Conservation (phyloP, 2,888 invertebrate species). For the Agrilus biguttatus region DNA sequence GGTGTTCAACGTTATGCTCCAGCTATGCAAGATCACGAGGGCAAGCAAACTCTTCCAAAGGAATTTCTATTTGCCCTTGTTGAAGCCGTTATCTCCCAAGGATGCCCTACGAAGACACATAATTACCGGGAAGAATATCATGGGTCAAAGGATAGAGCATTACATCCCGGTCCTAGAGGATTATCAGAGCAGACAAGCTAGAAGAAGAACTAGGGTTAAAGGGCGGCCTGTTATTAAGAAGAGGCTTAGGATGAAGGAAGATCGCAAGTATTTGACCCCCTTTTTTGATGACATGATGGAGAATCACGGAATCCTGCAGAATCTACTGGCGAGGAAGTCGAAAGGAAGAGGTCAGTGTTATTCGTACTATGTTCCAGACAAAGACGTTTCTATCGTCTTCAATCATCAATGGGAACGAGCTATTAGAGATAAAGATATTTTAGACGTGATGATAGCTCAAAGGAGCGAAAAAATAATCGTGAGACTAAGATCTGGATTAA, state of each 20-base stretch:
- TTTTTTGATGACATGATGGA: slow-evolving; percentile 27
- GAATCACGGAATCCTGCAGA: slow-evolving; percentile 19
- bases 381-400: slow-evolving; percentile 57
- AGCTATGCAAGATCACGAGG: slow-evolving; percentile 70
- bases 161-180: slow-evolving; percentile 62
- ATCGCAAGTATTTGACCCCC: slow-evolving; percentile 22
- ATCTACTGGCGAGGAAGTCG: slow-evolving; percentile 41
- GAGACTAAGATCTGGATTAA: slow-evolving; percentile 52
- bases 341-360: slow-evolving; percentile 41
- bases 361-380: slow-evolving; percentile 60
- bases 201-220: slow-evolving; percentile 24
- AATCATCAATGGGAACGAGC: slow-evolving; percentile 60
- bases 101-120: slow-evolving; percentile 67
- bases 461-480: slow-evolving; percentile 59
- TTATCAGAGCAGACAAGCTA: slow-evolving; percentile 19
- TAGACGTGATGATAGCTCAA: slow-evolving; percentile 60
- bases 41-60: slow-evolving; percentile 65
- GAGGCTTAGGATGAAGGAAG: slow-evolving; percentile 20
- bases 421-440: slow-evolving; percentile 60
- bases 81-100: slow-evolving; percentile 70
- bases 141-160: slow-evolving; percentile 53
- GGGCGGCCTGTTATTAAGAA: slow-evolving; percentile 23
- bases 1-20: slow-evolving; percentile 35
- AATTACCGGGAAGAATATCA: slow-evolving; percentile 64
- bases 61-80: slow-evolving; percentile 67